Conservation (phyloP, 2,888 invertebrate genomes). For the Acanthoscelides obtectus region DNA sequence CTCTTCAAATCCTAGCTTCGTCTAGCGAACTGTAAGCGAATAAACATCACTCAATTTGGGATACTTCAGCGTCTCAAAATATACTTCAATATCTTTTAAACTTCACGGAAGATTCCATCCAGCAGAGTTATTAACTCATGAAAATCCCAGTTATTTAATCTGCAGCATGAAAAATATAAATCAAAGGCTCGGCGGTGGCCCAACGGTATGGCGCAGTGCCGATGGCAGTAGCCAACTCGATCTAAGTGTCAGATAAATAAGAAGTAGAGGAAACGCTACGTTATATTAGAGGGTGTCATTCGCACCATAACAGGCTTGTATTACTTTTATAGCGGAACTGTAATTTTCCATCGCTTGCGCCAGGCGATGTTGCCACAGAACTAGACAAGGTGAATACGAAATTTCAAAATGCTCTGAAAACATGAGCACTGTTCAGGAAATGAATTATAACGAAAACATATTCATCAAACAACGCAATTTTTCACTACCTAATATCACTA, state of each 20-base stretch:
- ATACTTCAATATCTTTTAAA: neutral
- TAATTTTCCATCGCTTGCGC: conserved; percentile 21
- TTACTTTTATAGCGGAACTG: conserved; percentile 28
- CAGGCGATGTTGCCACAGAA: neutral
- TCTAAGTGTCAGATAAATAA: neutral
- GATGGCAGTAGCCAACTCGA: neutral
- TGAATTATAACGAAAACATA: too few relatives aligned
- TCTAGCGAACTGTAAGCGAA: too few relatives aligned
- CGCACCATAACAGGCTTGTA: conserved; percentile 27
- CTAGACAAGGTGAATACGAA: too few relatives aligned
- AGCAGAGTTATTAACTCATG: neutral
- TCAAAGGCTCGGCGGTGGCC: neutral
- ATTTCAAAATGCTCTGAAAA: too few relatives aligned
- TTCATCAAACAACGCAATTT: too few relatives aligned
- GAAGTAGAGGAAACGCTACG: neutral
- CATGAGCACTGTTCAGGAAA: too few relatives aligned
- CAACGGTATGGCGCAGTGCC: neutral
- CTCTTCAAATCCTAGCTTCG: too few relatives aligned
- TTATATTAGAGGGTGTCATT: conserved; percentile 26
- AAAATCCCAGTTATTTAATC: neutral
- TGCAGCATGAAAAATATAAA: neutral
- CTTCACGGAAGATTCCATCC: neutral
- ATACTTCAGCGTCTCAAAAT: too few relatives aligned
- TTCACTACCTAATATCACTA: too few relatives aligned
- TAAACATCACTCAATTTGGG: too few relatives aligned